Percentiles rank a stretch among this genome's conserved stretches.
Evolutionary conservation across 2,113 vertebrate species (phyloP).

Genomic region (Syrrhaptes paradoxus): DNA sequence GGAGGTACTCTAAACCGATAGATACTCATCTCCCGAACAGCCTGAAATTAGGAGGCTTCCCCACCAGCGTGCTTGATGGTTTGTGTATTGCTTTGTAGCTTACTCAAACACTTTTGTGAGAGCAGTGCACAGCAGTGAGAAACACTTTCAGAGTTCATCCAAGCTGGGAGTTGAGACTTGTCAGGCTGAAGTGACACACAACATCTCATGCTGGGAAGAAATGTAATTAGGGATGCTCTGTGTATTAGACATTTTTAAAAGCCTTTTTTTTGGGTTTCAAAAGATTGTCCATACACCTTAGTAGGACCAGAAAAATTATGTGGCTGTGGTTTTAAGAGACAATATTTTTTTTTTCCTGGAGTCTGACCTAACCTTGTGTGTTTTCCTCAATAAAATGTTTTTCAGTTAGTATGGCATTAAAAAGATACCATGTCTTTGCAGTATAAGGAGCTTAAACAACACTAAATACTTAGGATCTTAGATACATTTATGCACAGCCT

Average conservation of each 20-base stretch:
- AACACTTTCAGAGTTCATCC: constrained; percentile 20
- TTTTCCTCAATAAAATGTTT: background rate
- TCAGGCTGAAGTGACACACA: background rate
- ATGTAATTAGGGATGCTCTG: background rate
- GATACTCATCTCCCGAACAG: background rate
- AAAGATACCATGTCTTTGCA: background rate
- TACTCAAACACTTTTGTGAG: background rate
- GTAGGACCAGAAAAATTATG: background rate
- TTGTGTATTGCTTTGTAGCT: background rate
- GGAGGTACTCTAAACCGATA: background rate
- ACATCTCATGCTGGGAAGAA: background rate
- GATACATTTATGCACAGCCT: background rate
- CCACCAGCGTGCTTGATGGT: background rate
- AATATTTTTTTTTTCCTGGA: background rate
- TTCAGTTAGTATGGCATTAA: background rate
- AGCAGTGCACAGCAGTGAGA: background rate
- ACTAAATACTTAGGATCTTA: background rate
- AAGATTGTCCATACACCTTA: background rate
- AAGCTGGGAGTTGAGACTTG: background rate
- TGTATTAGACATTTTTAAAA: background rate
- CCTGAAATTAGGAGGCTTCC: background rate
- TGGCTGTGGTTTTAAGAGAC: background rate
- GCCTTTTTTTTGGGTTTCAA: background rate
- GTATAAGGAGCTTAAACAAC: background rate
- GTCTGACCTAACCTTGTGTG: background rate